Evolutionary conservation across 2,797 vertebrate genomes (phyloP).

Genomic region (Malurus leucopterus): DNA sequence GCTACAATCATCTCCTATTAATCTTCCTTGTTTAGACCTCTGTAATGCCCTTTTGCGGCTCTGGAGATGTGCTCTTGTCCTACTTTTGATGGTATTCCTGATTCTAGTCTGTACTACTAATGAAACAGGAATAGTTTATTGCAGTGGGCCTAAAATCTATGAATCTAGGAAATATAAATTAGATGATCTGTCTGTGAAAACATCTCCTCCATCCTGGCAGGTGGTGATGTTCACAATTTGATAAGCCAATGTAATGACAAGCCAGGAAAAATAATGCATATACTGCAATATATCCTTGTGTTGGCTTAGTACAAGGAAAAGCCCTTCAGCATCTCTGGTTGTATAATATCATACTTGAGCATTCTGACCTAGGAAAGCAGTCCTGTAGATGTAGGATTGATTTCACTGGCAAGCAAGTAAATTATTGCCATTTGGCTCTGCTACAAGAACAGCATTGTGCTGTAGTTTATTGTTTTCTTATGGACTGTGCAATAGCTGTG

Average conservation of each 20-base stretch:
- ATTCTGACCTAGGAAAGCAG: constrained; percentile 5
- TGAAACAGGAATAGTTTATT: neutral
- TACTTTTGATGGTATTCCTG: neutral
- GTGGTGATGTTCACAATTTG: constrained; percentile 13
- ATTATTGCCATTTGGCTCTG: constrained; percentile 10
- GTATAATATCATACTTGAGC: neutral
- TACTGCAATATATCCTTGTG: neutral
- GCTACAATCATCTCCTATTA: neutral
- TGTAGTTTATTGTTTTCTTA: neutral
- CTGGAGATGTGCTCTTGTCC: neutral
- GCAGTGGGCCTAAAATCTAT: neutral
- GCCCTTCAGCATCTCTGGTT: neutral
- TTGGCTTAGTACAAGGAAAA: neutral
- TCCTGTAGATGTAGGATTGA: neutral
- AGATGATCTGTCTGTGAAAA: neutral
- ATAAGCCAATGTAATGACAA: constrained; percentile 14
- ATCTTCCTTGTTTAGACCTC: constrained; percentile 24
- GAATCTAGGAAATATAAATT: constrained; percentile 23
- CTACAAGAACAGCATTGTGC: neutral
- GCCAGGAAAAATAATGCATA: constrained; percentile 32
- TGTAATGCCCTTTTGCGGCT: neutral
- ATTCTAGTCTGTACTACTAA: neutral
- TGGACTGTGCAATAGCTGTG: neutral
- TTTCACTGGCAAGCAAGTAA: neutral
- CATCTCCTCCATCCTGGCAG: neutral